These are phyloP conservation scores for honey bee (Apis mellifera) DNA, from an alignment of 1,140 invertebrate genomes.

Conservation along the genomic window Amel_HAv3.1 CM009939.2:8562001-8562500, in stretches of 20 bases:
- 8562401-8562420: constrained; percentile 5
- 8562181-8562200: too few relatives aligned
- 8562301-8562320: background rate
- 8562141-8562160: background rate
- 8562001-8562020: background rate
- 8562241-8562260: too few relatives aligned
- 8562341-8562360: background rate
- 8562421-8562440: constrained; percentile 23
- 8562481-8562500: constrained; percentile 19
- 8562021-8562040: constrained; percentile 22
- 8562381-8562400: background rate
- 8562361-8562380: constrained; percentile 1
- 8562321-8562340: background rate
- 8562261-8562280: too few relatives aligned
- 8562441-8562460: constrained; percentile 25
- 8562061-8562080: background rate
- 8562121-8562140: constrained; percentile 21
- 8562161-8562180: background rate
- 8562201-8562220: too few relatives aligned
- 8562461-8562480: constrained; percentile 18
- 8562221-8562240: too few relatives aligned
- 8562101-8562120: background rate
- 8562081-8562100: constrained; percentile 8
- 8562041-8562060: background rate
- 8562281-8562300: too few relatives aligned